These are phyloP conservation scores for Acanthoscelides obtectus DNA, from an alignment of 2,888 invertebrate genomes.

Conservation along the genomic window DNA sequence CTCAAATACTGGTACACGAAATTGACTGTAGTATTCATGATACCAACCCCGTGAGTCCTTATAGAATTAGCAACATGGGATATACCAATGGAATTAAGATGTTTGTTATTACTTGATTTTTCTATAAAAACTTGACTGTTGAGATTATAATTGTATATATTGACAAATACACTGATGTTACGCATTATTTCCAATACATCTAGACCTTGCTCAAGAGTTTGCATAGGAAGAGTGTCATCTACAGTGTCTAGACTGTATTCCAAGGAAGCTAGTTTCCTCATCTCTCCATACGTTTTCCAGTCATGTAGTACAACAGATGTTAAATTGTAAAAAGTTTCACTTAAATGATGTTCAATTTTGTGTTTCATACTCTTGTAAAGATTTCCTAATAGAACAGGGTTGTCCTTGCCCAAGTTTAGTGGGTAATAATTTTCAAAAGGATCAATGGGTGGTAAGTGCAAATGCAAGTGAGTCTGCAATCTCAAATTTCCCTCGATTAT, in stretches of 20 bases:
- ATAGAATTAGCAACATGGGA: conserved; percentile 95
- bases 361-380: conserved; percentile 39
- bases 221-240: conserved; percentile 93
- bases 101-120: conserved; percentile 84
- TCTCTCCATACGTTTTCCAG: conserved; percentile 96
- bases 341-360: conserved; percentile 82
- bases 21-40: conserved; percentile 63
- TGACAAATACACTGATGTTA: conserved; percentile 91
- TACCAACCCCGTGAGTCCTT: conserved; percentile 92
- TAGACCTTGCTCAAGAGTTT: conserved; percentile 93
- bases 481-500: conserved; percentile 90
- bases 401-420: conserved; percentile 37
- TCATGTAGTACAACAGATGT: conserved; percentile 96
- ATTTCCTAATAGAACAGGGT: conserved; percentile 42
- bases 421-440: conserved; percentile 40
- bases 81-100: conserved; percentile 92
- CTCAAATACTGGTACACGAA: conserved; percentile 91
- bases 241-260: conserved; percentile 77
- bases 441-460: conserved; percentile 64
- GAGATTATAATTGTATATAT: conserved; percentile 89
- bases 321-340: conserved; percentile 93
- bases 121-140: conserved; percentile 96
- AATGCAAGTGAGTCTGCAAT: conserved; percentile 85
- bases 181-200: conserved; percentile 97
- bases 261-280: conserved; percentile 86